Evolutionary conservation across 2,888 invertebrate genomes (phyloP), one percentile per base, ranked within the genome.

Genomic region (Seira musarum): DNA sequence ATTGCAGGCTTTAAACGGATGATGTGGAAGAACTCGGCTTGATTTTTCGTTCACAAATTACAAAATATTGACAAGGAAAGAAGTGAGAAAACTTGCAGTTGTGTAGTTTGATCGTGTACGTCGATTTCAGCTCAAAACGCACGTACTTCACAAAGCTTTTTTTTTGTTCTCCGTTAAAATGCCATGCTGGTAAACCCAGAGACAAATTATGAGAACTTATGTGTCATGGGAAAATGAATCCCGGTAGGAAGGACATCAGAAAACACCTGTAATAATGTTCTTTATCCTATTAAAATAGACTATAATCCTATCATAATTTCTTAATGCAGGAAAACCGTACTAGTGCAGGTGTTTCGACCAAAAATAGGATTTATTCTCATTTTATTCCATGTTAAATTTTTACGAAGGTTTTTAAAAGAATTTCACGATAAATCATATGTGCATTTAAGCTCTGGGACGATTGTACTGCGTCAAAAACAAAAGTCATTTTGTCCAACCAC

Each of bases 201-300:
- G 3, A 30, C 30, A 30, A 30, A 30, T 30, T 8, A 30, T 30
- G 30, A 8, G 30, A 30, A 30, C 30, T 5, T 53, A 17, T 53
- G 6, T 53, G 53, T 53, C 53, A 53, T 53, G 53, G 53, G 53
- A 17, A 30, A 53, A 53, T 53, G 53, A 53, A 3, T 53, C 53
- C 17, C 17, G 3, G 53, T 53, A 53, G 17, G 53, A 53, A 53
- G 17, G 17, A 53, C 17, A 13, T 13, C 53, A 53, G 40, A 53
- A 53, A 53, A 53, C 53, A 53, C 53, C 53, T 53, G 53, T 53
- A n/a, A 17, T 53, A n/a, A 53, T 15, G 2, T 53, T 3, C n/a
- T 53, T 13, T 53, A 53, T 53, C 53, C 17, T 17, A 17, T 53
- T 30, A 53, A 30, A 30, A 30, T 8, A 17, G 3, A 15, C 53